A percentile compares a stretch with the other conserved stretches of the same genome.
phyloP scores from a whole-genome alignment of 2,113 vertebrate genomes.

The Andinoacara biseriatus region DNA sequence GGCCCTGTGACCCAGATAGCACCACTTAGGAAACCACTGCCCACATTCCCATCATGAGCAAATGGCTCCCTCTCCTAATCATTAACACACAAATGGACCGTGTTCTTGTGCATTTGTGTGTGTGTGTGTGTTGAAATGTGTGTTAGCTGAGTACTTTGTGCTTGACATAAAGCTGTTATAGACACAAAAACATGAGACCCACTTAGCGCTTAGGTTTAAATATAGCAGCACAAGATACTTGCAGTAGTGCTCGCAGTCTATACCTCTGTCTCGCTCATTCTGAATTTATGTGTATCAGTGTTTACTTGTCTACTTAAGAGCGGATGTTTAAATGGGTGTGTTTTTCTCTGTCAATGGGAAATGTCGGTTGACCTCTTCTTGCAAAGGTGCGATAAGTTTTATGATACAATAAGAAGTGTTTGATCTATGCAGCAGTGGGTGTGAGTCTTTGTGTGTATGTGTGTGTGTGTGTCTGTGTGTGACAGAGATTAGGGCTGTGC shows the following conservation, averaged over 20 bases:
- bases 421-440: conserved; percentile 15
- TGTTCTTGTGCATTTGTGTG: conserved; percentile 29
- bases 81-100: conserved; percentile 73
- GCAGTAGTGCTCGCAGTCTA: background rate
- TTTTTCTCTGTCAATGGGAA: conserved; percentile 23
- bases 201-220: conserved; percentile 57
- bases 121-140: conserved; percentile 16
- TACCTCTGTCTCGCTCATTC: background rate
- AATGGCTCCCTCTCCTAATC: conserved; percentile 71
- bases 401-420: conserved; percentile 45
- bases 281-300: background rate
- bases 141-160: conserved; percentile 39
- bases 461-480: background rate
- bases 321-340: conserved; percentile 57
- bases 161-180: conserved; percentile 40
- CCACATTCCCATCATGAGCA: conserved; percentile 67
- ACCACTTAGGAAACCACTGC: conserved; percentile 67
- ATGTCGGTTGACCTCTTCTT: conserved; percentile 16
- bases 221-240: conserved; percentile 47
- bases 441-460: background rate
- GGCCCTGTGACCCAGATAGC: conserved; percentile 69
- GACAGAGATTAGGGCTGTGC: background rate
- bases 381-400: conserved; percentile 44
- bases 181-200: conserved; percentile 49
- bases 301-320: conserved; percentile 28